Evolutionary conservation across 2,113 vertebrate species (phyloP), one percentile per base, ranked within the genome.

Genomic region (Bucco capensis): DNA sequence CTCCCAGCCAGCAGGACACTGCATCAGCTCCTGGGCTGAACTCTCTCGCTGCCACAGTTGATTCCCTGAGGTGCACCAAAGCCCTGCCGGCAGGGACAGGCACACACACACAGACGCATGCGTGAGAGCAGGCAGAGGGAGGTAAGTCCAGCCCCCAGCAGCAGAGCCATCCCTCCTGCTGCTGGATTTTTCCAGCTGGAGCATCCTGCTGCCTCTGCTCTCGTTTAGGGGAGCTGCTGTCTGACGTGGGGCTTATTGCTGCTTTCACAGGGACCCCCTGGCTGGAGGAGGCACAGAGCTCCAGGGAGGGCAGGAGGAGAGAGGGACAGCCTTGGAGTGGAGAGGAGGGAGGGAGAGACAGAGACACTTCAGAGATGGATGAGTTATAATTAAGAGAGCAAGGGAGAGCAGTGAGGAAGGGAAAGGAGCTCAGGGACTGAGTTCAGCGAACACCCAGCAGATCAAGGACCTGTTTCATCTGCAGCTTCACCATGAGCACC

Each of bases 151-250:
- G 80, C 88, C 95, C 87, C 87, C 88, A 46, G 9, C 70, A 60
- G 27, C 67, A 8, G 91, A 14, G 62, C 67, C 93, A 79, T 75
- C 76, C 40, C 92, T 76, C 27, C 88, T 64, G 72, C 77, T 64
- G 85, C 94, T 95, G 95, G 96, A 92, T 95, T 97, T 97, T 97
- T 96, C 96, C 95, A 95, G 94, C 94, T 8, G 1, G 90, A 95
- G 89, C 56, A 87, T 93, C 90, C 31, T 56, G 69, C 91, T 66
- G 80, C 51, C 89, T 84, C 87, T 64, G 44, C 85, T 66, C 94
- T 92, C 85, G 92, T 88, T 94, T 93, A 83, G 74, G 95, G 94
- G 86, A 93, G 96, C 76, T 47, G 58, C 76, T 95, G 95, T 69
- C 96, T 96, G 96, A 96, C 92, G 92, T 70, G 49, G 14, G 79